Base-by-base conservation (phyloP, 1,140 invertebrate genomes). In the Drosophila trapezifrons region DNA sequence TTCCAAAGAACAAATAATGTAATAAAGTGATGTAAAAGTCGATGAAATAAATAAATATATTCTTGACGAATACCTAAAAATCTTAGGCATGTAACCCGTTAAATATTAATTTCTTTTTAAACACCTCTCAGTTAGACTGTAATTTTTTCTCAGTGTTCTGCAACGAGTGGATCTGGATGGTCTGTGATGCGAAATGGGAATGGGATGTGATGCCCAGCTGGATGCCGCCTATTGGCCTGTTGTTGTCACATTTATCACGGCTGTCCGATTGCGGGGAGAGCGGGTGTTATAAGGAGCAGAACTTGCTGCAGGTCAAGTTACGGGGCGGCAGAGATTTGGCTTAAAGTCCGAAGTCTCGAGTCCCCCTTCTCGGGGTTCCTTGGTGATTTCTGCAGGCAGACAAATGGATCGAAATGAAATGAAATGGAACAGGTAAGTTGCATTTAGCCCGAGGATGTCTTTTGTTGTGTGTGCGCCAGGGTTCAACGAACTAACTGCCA, bases 201-300 rank as follows among this genome's bases (percentile, higher is more conserved):
- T 55, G 63, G 47, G 63, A 29, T 70, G 40, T 57, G 62, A 60
- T 56, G 64, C 47, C 72, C 73, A 69, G 73, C 57, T 62, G 64
- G 56, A 62, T 27, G 76, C 52, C 72, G 64, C 57, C 69, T 58
- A 72, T 83, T 69, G 80, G 52, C 70, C 81, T 85, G 62, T 87
- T 86, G 83, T 79, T 77, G 83, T 83, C 82, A 65, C 80, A 86
- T 87, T 86, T 87, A 86, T 87, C 82, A 82, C 63, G 57, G 79
- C 71, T 87, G 82, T 86, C 82, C 58, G 47, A 35, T 58, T 47
- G 69, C 52, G 55, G 76, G 54, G 57, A 59, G 32, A 35, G 49
- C 49, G 9, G 27, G 51, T 42, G 55, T 18, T 22, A 20, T n/a
- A 37, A 54, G 51, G 18, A 37, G 38, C 51, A 81, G 69, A 70